These are phyloP conservation scores for Diglossa cyanea DNA, from an alignment of 2,797 vertebrate genomes.

Conservation along the genomic window DNA sequence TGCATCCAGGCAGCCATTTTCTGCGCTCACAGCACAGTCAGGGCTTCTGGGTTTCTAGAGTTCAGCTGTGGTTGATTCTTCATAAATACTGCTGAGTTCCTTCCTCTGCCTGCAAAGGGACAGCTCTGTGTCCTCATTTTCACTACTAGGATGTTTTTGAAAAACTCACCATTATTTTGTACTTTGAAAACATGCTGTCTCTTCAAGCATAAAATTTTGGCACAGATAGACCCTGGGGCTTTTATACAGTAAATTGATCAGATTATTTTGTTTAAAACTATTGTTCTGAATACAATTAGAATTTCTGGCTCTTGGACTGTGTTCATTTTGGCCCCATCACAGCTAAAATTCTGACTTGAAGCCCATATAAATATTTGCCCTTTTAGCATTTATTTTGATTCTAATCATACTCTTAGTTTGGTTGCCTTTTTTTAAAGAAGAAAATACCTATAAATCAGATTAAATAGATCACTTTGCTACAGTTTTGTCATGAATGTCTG, in stretches of 20 bases:
- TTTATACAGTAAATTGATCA: constrained; percentile 38
- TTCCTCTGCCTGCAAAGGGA: neutral
- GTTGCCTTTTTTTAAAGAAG: neutral
- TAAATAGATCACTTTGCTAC: neutral
- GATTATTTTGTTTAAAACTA: constrained; percentile 49
- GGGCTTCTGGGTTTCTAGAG: neutral
- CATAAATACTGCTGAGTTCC: neutral
- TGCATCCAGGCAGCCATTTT: neutral
- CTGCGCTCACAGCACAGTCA: neutral
- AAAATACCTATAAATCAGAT: neutral
- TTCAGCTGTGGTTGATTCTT: neutral
- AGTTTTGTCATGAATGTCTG: neutral
- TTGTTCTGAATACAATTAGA: constrained; percentile 33
- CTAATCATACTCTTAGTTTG: neutral
- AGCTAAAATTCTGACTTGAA: constrained; percentile 10
- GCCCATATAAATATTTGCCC: constrained; percentile 35
- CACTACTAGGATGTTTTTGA: neutral
- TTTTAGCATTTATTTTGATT: constrained; percentile 20
- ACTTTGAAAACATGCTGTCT: neutral
- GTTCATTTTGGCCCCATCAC: neutral
- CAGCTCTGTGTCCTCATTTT: neutral
- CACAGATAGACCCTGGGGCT: neutral
- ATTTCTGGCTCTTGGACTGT: neutral
- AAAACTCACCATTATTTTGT: neutral
- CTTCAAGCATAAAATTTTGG: constrained; percentile 31